These are phyloP conservation scores for Micromys minutus DNA, from an alignment of 2,113 vertebrate species.

Conservation along the genomic window DNA sequence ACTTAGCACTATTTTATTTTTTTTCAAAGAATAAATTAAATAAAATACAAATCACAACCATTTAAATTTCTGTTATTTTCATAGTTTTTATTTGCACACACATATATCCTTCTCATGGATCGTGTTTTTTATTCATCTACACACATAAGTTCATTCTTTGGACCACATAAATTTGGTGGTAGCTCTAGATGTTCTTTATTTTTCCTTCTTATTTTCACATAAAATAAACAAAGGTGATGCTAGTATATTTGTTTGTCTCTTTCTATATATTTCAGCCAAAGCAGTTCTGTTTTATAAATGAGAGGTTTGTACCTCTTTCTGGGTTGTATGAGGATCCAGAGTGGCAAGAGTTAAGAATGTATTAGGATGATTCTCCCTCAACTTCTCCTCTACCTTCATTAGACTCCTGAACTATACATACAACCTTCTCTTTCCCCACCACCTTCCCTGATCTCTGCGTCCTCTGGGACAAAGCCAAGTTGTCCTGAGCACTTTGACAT, in stretches of 20 bases:
- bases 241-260: not conserved
- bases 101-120: not conserved
- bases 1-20: not conserved
- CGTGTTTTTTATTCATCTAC: not conserved
- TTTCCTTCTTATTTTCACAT: not conserved
- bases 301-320: not conserved
- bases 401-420: too few species aligned
- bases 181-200: not conserved
- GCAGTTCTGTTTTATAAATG: slow-evolving; percentile 4
- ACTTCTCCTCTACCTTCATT: too few species aligned
- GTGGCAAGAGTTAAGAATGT: not conserved
- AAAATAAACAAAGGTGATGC: not conserved
- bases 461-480: too few species aligned
- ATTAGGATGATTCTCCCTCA: not conserved
- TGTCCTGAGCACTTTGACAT: too few species aligned
- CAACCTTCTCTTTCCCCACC: too few species aligned
- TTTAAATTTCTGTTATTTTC: not conserved
- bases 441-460: too few species aligned
- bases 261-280: not conserved
- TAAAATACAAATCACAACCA: not conserved
- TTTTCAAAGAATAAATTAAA: not conserved
- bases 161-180: not conserved
- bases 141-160: not conserved
- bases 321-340: not conserved
- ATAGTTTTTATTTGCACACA: not conserved